Evolutionary conservation across 2,888 invertebrate species (phyloP), one percentile per base, ranked within the genome.

Genomic region (Epinotia bilunana): DNA sequence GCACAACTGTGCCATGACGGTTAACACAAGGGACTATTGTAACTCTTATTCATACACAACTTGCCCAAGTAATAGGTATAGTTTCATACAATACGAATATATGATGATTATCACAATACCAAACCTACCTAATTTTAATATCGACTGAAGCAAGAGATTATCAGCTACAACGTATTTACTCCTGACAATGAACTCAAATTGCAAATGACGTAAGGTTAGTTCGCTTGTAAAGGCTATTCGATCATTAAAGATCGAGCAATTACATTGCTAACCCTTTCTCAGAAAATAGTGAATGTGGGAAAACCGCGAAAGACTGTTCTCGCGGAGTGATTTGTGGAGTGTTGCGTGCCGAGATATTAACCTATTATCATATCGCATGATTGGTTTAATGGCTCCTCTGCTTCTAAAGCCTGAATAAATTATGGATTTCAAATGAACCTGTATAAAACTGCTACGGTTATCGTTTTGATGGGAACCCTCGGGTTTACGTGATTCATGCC

Each of bases 201-300:
- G 53, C 53, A 53, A 53, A 53, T 53, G 53, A 6, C 53, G 53
- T 53, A 53, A 6, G n/a, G n/a, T 53, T 53, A n/a, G 6, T 53
- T 28, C 7, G 33, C 39, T 74, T 23, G 58, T 64, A 65, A 70
- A 74, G 16, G 53, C n/a, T 71, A 64, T 58, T 70, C 58, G 58
- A 69, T 70, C 55, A 68, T 68, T 57, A 53, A 46, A 49, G 70
- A 70, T 60, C 63, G 49, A 65, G 60, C 65, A 74, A 71, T 71
- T 70, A 70, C 70, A 69, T 49, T 43, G 64, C 53, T 75, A 76
- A 79, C 74, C 77, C 77, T 77, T 84, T 83, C 79, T 77, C 60
- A 73, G 81, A 82, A 83, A 73, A 81, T 77, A 79, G 79, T 60
- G 76, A 79, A 78, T 79, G 81, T 83, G 83, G 79, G 81, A 84